Evolutionary conservation across 2,888 invertebrate species (phyloP).

Genomic region (Drosophila emarginata): DNA sequence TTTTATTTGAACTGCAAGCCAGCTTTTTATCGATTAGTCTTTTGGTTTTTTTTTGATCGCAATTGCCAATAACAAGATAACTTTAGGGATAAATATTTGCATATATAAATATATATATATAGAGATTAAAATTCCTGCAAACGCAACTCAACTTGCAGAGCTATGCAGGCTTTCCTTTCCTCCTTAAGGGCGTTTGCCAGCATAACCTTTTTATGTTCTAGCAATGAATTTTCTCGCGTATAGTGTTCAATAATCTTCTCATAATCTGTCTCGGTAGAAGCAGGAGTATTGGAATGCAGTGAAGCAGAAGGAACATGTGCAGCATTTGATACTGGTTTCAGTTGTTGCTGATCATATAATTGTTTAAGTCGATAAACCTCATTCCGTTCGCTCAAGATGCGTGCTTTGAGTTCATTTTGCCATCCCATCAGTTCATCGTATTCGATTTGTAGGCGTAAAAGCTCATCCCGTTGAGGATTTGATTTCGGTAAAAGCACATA

Average conservation of each 20-base stretch:
- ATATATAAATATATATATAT: neutral
- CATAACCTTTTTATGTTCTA: constrained; percentile 87
- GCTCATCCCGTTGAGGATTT: constrained; percentile 84
- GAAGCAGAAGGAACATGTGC: neutral
- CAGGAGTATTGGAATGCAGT: constrained; percentile 1
- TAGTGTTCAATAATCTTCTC: constrained; percentile 84
- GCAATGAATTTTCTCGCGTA: constrained; percentile 86
- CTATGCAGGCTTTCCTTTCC: constrained; percentile 88
- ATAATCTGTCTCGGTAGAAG: constrained; percentile 78
- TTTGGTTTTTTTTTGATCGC: neutral
- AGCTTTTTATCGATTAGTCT: neutral
- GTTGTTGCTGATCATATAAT: constrained; percentile 76
- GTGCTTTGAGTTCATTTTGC: constrained; percentile 87
- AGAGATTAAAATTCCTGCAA: constrained; percentile 73
- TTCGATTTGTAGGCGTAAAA: constrained; percentile 86
- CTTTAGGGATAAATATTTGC: neutral
- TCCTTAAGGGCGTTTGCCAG: constrained; percentile 88
- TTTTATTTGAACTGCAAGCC: neutral
- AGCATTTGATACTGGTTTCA: constrained; percentile 9
- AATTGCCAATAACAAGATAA: constrained; percentile 9
- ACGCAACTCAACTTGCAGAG: constrained; percentile 87
- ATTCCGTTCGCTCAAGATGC: constrained; percentile 88
- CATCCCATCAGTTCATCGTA: constrained; percentile 87
- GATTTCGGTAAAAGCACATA: constrained; percentile 84
- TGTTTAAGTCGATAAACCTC: constrained; percentile 87